Evolutionary conservation across 2,113 vertebrate genomes (phyloP), one percentile per base, ranked within the genome.

Genomic region (Chunga burmeisteri): DNA sequence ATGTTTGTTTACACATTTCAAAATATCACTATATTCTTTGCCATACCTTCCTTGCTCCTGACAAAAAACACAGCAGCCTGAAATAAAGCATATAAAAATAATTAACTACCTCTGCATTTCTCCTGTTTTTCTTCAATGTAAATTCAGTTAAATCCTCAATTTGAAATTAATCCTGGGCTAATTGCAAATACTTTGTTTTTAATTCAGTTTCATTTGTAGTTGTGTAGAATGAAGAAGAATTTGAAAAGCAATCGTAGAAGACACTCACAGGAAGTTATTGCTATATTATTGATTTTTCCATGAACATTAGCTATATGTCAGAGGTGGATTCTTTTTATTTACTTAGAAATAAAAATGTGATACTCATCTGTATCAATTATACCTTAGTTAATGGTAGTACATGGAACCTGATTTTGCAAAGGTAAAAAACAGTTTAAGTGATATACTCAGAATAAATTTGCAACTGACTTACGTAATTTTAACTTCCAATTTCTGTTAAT

Each of bases 401-500:
- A 44, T 16, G 2, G 22, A 72, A 4, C 44, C 49, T 73, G 46
- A 34, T 77, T 93, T 83, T 81, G 50, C 20, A 86, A 68, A 62
- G 34, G 52, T 34, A 65, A 79, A 52, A 75, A 66, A 10, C 26
- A n/a, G 3, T 90, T 62, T 78, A 80, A 84, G 13, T 80, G 20
- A 82, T 93, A 65, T 86, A 66, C 30, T 93, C 87, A 74, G 77
- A 86, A 27, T 42, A 87, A 80, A 30, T 90, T 96, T 87, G 46
- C 46, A 92, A 92, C n/a, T 38, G 42, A 65, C 10, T 93, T 94
- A 80, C 8, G 50, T 93, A 95, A 88, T 90, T 94, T 93, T 92
- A 91, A 82, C 50, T 90, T 94, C 67, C 21, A 91, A 32, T 93
- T 95, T 84, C 75, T 91, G 21, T 86, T 93, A 78, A 42, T 95